These are phyloP conservation scores for Agrotis exclamationis DNA, from an alignment of 2,888 invertebrate genomes.

Conservation along the genomic window DNA sequence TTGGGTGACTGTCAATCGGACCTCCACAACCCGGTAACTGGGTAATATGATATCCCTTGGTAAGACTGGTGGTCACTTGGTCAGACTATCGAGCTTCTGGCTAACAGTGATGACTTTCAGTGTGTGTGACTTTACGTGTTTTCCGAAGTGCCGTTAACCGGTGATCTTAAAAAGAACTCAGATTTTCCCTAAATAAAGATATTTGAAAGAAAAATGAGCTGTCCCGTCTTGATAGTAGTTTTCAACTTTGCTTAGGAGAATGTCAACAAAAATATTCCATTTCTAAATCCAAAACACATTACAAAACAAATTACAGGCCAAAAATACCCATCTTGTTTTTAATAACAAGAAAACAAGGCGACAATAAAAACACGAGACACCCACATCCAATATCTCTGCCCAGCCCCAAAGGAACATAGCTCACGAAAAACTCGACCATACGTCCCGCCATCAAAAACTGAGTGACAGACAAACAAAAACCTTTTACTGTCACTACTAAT, in stretches of 20 bases:
- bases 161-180: no score
- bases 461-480: constrained; percentile 65
- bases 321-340: constrained; percentile 31
- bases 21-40: no score
- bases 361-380: constrained; percentile 21
- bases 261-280: neutral
- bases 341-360: constrained; percentile 22
- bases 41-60: no score
- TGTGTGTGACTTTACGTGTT: no score
- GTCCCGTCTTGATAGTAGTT: no score
- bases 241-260: no score
- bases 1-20: no score
- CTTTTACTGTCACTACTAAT: constrained; percentile 65
- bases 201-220: neutral
- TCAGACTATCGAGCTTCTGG: no score
- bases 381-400: constrained; percentile 49
- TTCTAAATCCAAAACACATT: neutral
- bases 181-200: no score
- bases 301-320: constrained; percentile 29
- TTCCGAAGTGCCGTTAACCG: no score
- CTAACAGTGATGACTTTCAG: no score
- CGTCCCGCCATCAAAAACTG: constrained; percentile 56
- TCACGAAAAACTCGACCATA: constrained; percentile 41
- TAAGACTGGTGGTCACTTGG: no score
- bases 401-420: constrained; percentile 39